Base-by-base conservation (phyloP, 2,113 vertebrate genomes). In the Hippocampus comes region DNA sequence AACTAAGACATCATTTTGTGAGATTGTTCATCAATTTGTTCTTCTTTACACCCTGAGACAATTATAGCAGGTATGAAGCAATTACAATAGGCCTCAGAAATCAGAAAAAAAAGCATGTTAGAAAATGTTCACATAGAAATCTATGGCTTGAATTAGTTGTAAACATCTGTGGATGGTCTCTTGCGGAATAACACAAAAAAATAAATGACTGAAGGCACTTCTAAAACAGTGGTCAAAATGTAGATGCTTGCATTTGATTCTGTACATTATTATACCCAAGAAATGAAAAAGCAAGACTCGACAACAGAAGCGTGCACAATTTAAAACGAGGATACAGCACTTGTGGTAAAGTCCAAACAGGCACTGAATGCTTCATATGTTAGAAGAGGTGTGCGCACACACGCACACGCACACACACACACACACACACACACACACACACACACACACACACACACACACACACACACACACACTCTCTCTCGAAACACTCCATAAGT, bases 11-110 rank as follows among this genome's bases (percentile, higher is more conserved):
- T 69, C 74, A 80, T 67, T 82, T 82, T 79, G 76, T 72, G 46
- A 81, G 87, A 83, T 73, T 75, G 77, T 77, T 77, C 34, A 70
- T 63, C 79, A 73, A 38, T 63, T 71, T 73, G 55, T 65, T 71
- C 68, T 85, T 38, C n/a, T 53, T 81, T 65, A 80, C 85, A 86
- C 90, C 91, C 91, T 92, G 91, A 92, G 91, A 87, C 90, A 63
- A 78, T 34, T 72, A 59, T 57, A 73, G 34, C 17, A 48, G 14
- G 51, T 51, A 68, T 76, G 63, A 70, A 57, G 51, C 42, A 66
- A 66, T 27, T 25, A 48, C 23, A 66, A 66, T 42, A 41, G 11
- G 69, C 43, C 8, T 48, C n/a, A 17, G 51, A 7, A 67, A 75
- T 18, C 15, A 65, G n/a, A 56, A 8, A 51, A 64, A 72, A 41